Evolutionary conservation across 2,888 invertebrate genomes (phyloP), one percentile per base, ranked within the genome.

Genomic region (Hydrotaea cyrtoneurina): DNA sequence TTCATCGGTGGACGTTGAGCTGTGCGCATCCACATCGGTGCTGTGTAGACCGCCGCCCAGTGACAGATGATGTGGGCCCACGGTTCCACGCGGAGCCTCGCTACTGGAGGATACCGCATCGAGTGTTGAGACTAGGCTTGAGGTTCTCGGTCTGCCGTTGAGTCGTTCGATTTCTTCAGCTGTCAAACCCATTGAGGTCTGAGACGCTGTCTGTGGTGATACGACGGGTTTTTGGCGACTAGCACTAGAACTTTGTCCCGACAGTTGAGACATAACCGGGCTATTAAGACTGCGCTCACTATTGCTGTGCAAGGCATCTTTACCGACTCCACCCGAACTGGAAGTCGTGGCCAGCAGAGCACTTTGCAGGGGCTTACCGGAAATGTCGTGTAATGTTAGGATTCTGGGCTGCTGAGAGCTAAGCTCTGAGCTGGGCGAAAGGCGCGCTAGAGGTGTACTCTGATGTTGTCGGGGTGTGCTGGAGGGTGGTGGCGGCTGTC

Each of bases 81-180:
- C 94, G 59, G 94, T 94, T 13, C 95, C 96, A 39, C 96, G 93
- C 0, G 96, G 95, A 0, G 96, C 96, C 91, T 96, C 96, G 90
- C 96, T 96, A 66, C 96, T 97, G 86, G 97, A 97, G 39, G 98
- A 98, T n/a, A 98, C 97, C 0, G 97, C 98, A 92, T 98, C 98
- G 88, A 98, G 93, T 2, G 98, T 97, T 53, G 97, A 97, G 2
- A 98, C 97, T 87, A 98, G 94, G 91, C 98, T 98, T 50, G 97
- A 97, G 36, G 97, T 97, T 86, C 97, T 93, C 36, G 98, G 97
- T 76, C 98, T 93, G 0, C 96, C 96, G 92, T 97, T 97, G 89
- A 98, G 94, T 90, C 98, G 94, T 91, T 98, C 97, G 86, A 98
- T 97, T 93, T 98, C 98, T 92, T 98, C 98, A 39, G 98, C 97